Base-by-base conservation (phyloP, 2,888 invertebrate genomes). In the Xestoiulus laeticollis region DNA sequence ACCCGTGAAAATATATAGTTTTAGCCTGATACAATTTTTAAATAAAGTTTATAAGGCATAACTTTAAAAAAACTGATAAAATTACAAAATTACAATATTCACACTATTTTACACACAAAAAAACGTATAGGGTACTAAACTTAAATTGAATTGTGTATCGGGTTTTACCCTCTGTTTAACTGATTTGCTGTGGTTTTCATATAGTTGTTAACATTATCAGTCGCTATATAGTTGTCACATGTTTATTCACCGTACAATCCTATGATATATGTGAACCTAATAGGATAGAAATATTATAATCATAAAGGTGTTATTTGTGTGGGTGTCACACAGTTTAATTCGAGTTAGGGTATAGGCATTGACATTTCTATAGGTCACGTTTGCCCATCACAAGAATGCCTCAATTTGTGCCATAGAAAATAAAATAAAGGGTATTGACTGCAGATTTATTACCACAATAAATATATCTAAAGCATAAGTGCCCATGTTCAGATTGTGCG, bases 401-500 rank as follows among this genome's bases (percentile, higher is more conserved):
- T 68, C 68, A 26, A 26, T 68, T 68, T n/a, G 5, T 2, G n/a
- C 68, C n/a, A 68, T 68, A 26, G 68, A 68, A 68, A 68, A 68
- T 68, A 68, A n/a, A 22, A 68, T 68, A 68, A 68, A 68, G 68
- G 68, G 26, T 68, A 68, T 68, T 68, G 68, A 68, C 68, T 68
- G 68, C 68, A 26, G 26, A 68, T 68, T 68, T 68, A 68, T 68
- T 22, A 26, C 68, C 26, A 68, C 68, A 68, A 68, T 68, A 68
- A 68, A 68, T 68, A 68, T 68, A 68, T 68, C 68, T 68, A 68
- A 68, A 68, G n/a, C 68, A 68, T 68, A 68, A 68, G 68, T 68
- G 68, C 68, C 68, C 68, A 22, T 68, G 68, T 68, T 68, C 26
- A 26, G 68, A 68, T 68, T 68, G 68, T 22, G 68, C 68, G 26